These are phyloP conservation scores for Arion vulgaris DNA, from an alignment of 1,140 invertebrate species.

Conservation along the genomic window DNA sequence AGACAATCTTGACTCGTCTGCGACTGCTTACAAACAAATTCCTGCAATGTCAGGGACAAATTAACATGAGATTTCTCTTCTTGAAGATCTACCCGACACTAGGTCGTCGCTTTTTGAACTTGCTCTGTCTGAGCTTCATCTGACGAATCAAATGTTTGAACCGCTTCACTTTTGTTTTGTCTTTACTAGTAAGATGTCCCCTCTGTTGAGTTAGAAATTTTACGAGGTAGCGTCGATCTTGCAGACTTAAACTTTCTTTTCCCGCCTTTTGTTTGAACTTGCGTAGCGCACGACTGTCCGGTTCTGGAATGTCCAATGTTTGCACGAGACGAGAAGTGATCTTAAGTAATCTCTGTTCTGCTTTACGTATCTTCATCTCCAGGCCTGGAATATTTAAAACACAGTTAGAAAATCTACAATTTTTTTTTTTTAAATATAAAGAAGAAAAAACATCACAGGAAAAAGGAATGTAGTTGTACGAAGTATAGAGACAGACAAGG, in stretches of 20 bases:
- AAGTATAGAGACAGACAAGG: too few species aligned
- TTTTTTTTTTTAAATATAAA: too few species aligned
- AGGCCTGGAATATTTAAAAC: conserved; percentile 19
- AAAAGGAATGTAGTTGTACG: too few species aligned
- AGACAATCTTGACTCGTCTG: too few species aligned
- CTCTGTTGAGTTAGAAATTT: conserved; percentile 20
- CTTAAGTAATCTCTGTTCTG: conserved; percentile 27
- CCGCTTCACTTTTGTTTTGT: conserved; percentile 33
- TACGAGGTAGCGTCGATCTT: conserved; percentile 28
- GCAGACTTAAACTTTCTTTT: neutral
- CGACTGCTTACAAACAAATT: too few species aligned
- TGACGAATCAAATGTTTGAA: conserved; percentile 33
- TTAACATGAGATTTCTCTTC: too few species aligned
- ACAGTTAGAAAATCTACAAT: too few species aligned
- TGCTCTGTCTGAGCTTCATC: conserved; percentile 8
- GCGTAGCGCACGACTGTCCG: neutral
- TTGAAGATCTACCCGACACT: too few species aligned
- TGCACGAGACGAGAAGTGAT: neutral
- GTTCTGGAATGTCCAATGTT: neutral
- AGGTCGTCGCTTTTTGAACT: neutral
- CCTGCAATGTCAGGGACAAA: too few species aligned
- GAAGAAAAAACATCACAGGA: too few species aligned
- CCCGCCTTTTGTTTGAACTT: conserved; percentile 3
- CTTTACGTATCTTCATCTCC: conserved; percentile 28
- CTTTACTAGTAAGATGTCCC: conserved; percentile 29